Percentiles rank a stretch among this genome's conserved stretches.
Conservation (phyloP, 2,797 vertebrate genomes). For the Sus cebifrons region DNA sequence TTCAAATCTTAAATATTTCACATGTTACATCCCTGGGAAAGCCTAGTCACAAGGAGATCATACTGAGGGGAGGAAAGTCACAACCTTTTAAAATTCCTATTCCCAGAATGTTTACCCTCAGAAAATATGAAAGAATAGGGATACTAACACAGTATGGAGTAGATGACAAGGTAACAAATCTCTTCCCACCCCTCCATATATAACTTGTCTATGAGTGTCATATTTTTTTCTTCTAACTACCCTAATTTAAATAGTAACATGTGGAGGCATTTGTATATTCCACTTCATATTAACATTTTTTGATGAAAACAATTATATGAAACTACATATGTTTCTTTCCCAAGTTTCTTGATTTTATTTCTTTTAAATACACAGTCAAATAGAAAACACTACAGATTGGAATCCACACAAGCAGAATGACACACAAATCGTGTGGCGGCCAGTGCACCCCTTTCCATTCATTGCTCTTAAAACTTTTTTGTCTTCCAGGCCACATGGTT, state of each 20-base stretch:
- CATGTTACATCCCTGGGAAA: not conserved
- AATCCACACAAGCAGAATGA: not conserved
- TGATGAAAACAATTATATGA: not conserved
- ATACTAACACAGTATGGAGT: not conserved
- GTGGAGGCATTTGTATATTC: not conserved
- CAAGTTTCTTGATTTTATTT: not conserved
- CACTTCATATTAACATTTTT: not conserved
- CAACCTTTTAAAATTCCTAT: not conserved
- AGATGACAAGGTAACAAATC: not conserved
- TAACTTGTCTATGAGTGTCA: not conserved
- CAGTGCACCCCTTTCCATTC: not conserved
- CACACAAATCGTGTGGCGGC: not conserved
- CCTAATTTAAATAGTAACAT: not conserved
- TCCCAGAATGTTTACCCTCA: not conserved
- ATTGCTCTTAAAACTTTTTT: not conserved
- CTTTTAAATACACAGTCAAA: not conserved
- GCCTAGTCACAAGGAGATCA: not conserved
- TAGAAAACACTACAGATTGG: not conserved
- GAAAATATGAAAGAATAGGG: not conserved
- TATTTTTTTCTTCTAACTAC: not conserved
- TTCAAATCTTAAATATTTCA: conserved; percentile 63
- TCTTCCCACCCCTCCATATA: not conserved
- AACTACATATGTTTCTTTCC: not conserved
- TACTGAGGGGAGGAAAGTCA: not conserved
- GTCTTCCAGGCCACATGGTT: not conserved